Conservation (phyloP, 2,888 invertebrate genomes). For the Pammene aurita region DNA sequence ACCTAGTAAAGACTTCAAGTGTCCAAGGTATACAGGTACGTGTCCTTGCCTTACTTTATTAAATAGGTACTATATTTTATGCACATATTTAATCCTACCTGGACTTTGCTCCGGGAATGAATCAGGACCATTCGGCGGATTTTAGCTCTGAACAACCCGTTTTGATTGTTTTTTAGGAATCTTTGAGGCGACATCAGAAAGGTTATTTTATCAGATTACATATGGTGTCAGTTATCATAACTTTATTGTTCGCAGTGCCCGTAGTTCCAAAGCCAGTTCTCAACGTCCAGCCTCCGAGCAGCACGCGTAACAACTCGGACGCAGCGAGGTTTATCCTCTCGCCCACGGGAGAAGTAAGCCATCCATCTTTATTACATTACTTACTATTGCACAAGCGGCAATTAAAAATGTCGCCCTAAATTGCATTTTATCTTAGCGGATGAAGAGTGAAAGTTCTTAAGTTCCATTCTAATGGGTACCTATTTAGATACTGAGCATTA, state of each 20-base stretch:
- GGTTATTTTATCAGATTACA: no score
- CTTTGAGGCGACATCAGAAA: no score
- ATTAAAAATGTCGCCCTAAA: slow-evolving; percentile 2
- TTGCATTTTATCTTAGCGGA: background rate
- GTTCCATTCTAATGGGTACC: background rate
- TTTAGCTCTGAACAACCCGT: no score
- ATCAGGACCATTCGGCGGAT: no score
- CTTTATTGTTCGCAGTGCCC: slow-evolving; percentile 75
- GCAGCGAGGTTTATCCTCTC: slow-evolving; percentile 62
- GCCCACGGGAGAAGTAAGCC: slow-evolving; percentile 69
- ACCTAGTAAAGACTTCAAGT: slow-evolving; percentile 84
- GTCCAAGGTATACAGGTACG: slow-evolving; percentile 85
- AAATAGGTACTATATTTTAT: background rate
- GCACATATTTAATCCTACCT: no score
- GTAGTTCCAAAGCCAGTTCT: slow-evolving; percentile 83
- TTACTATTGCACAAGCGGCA: background rate
- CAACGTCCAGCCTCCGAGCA: slow-evolving; percentile 83
- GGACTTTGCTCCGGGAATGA: no score
- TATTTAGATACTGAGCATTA: background rate
- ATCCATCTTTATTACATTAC: slow-evolving; percentile 60
- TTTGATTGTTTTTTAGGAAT: no score
- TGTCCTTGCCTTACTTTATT: no score
- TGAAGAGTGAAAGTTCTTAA: background rate
- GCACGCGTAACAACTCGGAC: slow-evolving; percentile 65
- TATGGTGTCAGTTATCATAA: no score